These are phyloP conservation scores for Eupithecia abbreviata DNA, from an alignment of 2,888 invertebrate species.

Conservation along the genomic window DNA sequence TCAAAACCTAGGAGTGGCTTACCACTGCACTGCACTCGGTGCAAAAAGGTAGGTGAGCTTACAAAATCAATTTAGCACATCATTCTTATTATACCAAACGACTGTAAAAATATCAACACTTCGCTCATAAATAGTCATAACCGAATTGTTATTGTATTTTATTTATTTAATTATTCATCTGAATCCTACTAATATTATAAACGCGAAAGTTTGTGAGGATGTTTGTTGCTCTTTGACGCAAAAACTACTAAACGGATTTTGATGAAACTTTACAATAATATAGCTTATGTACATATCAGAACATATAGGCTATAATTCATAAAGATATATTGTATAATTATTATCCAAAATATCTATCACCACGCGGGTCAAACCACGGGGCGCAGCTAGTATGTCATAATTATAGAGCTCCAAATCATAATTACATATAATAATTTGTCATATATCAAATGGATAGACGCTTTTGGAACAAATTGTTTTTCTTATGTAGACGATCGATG, in stretches of 20 bases:
- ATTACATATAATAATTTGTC: not conserved
- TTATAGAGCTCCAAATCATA: not conserved
- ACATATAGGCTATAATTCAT: no score
- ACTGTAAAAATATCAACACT: not conserved
- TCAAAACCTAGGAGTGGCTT: not conserved
- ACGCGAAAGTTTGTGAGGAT: no score
- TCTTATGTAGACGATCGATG: not conserved
- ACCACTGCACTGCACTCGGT: not conserved
- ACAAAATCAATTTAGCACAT: not conserved
- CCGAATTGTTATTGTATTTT: no score
- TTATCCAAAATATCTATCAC: no score
- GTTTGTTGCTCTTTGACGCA: no score
- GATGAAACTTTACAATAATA: no score
- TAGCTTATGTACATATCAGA: no score
- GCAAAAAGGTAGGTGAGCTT: conserved; percentile 19
- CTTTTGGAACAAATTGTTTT: not conserved
- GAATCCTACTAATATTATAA: not conserved
- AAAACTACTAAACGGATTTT: no score
- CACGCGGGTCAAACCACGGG: no score
- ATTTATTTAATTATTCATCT: not conserved
- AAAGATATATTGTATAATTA: no score
- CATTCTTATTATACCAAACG: not conserved
- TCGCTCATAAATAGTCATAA: not conserved
- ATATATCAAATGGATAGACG: not conserved
- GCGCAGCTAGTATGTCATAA: no score